Conservation (phyloP, 2,113 vertebrate species). For the Caranx melampygus region DNA sequence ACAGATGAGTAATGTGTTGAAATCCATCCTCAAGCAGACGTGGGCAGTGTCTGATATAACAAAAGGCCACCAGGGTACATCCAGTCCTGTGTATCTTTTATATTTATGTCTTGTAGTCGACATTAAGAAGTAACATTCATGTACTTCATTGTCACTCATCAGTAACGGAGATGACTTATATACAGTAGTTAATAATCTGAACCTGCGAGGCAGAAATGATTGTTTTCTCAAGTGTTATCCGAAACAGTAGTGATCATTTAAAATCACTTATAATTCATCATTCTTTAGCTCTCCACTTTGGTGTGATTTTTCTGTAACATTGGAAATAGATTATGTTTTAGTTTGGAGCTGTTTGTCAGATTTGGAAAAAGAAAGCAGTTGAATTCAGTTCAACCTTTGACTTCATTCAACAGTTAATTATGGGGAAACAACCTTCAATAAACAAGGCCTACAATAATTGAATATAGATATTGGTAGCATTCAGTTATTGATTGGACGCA, state of each 20-base stretch:
- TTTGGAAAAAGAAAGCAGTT: too few species aligned
- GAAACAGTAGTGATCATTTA: too few species aligned
- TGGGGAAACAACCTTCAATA: too few species aligned
- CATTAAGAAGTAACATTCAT: not conserved
- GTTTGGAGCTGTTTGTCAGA: not conserved
- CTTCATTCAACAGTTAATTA: too few species aligned
- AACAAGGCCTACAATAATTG: not conserved
- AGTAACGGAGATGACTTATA: not conserved
- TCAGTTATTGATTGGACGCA: not conserved
- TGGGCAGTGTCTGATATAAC: constrained; percentile 3
- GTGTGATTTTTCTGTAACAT: too few species aligned
- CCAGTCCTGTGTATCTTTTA: not conserved
- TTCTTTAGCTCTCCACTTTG: too few species aligned
- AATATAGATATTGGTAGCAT: too few species aligned
- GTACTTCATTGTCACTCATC: not conserved
- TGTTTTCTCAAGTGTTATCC: too few species aligned
- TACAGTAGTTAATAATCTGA: not conserved
- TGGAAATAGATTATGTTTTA: not conserved
- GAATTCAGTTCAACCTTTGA: too few species aligned
- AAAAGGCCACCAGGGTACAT: not conserved
- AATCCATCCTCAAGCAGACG: not conserved
- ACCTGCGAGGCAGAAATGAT: too few species aligned
- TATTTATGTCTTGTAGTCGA: not conserved
- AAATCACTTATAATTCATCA: too few species aligned
- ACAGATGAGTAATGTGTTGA: not conserved